These are phyloP conservation scores for Choreutis nemorana DNA, from an alignment of 2,888 invertebrate genomes.

Conservation along the genomic window DNA sequence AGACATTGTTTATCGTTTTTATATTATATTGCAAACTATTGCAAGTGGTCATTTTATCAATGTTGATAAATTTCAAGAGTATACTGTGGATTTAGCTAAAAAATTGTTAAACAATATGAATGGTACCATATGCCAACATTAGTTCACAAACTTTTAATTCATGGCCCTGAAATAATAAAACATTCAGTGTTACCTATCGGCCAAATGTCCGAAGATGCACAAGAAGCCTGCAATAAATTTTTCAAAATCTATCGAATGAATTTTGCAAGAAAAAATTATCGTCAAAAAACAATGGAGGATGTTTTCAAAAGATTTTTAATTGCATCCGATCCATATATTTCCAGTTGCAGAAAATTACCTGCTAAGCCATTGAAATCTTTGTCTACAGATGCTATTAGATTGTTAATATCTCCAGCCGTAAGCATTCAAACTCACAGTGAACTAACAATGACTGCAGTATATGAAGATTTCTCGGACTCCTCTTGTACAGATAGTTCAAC, in stretches of 20 bases:
- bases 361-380: too few species aligned
- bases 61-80: conserved; percentile 9
- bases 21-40: conserved; percentile 8
- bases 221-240: conserved; percentile 14
- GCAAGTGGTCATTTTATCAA: conserved; percentile 10
- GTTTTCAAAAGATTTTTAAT: too few species aligned
- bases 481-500: too few species aligned
- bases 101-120: conserved; percentile 11
- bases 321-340: too few species aligned
- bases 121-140: conserved; percentile 14
- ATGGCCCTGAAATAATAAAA: conserved; percentile 12
- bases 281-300: too few species aligned
- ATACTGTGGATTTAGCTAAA: conserved; percentile 9
- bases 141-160: conserved; percentile 14
- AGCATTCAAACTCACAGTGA: too few species aligned
- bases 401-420: too few species aligned
- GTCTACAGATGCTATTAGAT: too few species aligned
- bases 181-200: conserved; percentile 12
- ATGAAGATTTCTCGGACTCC: too few species aligned
- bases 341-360: too few species aligned
- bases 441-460: too few species aligned
- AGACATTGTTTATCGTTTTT: conserved; percentile 4
- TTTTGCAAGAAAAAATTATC: too few species aligned
- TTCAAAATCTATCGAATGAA: conserved; percentile 8
- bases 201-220: conserved; percentile 14